Conservation (phyloP, 1,140 invertebrate genomes). For the Pollicipes pollicipes region DNA sequence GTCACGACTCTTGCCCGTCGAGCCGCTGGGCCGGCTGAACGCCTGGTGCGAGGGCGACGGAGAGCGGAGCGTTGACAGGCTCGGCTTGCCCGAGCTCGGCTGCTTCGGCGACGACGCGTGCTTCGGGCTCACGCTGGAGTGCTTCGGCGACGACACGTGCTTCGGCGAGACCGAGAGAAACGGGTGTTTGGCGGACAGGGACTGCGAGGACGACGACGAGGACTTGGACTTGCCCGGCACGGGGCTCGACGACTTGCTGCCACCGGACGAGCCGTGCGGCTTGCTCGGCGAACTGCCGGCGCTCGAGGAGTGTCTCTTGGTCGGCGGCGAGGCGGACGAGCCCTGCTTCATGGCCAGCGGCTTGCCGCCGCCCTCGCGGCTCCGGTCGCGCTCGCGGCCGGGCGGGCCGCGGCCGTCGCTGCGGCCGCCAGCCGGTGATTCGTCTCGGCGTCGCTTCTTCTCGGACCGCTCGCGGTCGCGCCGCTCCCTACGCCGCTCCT, state of each 20-base stretch:
- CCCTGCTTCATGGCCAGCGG: not conserved
- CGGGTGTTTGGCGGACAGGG: not conserved
- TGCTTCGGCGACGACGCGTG: not conserved
- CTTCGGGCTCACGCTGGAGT: not conserved
- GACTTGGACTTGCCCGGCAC: not conserved
- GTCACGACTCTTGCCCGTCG: not conserved
- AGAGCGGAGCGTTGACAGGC: not conserved
- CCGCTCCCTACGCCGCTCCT: not conserved
- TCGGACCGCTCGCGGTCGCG: not conserved
- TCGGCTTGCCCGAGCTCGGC: not conserved
- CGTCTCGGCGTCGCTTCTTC: not conserved
- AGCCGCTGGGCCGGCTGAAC: not conserved
- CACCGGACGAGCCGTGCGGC: not conserved
- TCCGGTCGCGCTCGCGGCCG: not conserved
- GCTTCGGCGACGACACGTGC: not conserved
- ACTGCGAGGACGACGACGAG: not conserved
- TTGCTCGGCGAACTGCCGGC: not conserved
- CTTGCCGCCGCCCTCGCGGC: not conserved
- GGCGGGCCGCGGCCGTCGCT: not conserved
- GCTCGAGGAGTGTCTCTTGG: not conserved
- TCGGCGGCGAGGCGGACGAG: not conserved
- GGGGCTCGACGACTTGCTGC: not conserved
- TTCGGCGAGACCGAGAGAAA: not conserved
- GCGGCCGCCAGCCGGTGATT: not conserved
- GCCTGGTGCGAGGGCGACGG: not conserved